These are phyloP conservation scores for Tapera naevia DNA, from an alignment of 2,797 vertebrate genomes.

Conservation along the genomic window DNA sequence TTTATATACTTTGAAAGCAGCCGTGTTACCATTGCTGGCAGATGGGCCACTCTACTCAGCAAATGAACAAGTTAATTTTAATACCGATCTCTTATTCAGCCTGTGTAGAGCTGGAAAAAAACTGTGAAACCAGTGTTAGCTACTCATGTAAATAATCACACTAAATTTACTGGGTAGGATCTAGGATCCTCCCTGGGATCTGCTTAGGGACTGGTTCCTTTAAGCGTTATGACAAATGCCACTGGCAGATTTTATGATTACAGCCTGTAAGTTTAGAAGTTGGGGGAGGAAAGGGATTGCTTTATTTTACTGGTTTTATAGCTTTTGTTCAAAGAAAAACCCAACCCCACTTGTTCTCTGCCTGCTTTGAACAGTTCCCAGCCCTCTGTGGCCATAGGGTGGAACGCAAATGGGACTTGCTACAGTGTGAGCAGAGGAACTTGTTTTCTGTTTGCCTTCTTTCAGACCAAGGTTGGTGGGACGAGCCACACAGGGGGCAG, in stretches of 20 bases:
- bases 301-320: neutral
- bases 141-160: neutral
- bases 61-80: neutral
- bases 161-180: neutral
- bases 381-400: neutral
- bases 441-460: constrained; percentile 12
- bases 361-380: neutral
- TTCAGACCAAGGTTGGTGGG: constrained; percentile 91
- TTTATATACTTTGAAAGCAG: neutral
- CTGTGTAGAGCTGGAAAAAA: neutral
- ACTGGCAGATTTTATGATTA: neutral
- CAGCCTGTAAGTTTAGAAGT: neutral
- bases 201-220: neutral
- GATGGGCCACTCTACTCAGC: neutral
- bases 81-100: neutral
- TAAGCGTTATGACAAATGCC: neutral
- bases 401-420: neutral
- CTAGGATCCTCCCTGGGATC: neutral
- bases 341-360: fast-evolving
- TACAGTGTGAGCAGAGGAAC: neutral
- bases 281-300: neutral
- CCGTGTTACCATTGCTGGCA: neutral
- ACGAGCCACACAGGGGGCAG: constrained; percentile 80
- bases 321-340: neutral
- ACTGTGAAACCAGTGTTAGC: neutral